Evolutionary conservation across 2,888 invertebrate genomes (phyloP), one percentile per base, ranked within the genome.

Genomic region (Carabus problematicus): DNA sequence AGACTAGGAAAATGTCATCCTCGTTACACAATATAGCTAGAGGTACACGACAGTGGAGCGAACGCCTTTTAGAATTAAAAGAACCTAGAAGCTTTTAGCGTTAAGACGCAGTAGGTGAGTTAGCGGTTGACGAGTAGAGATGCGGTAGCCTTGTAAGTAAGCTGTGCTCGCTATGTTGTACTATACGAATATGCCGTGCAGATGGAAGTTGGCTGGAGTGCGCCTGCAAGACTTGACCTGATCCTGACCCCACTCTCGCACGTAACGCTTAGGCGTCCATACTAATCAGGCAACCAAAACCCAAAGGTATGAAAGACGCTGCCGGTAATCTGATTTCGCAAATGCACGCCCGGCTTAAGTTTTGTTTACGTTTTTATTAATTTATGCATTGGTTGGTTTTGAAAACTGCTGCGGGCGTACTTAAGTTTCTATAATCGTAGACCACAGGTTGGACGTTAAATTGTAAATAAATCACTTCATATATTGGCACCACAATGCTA

Each of bases 1-100:
- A 29, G 6, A 2, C 29, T 29, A n/a, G 29, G 6, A 29, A 29
- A 6, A 29, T 29, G 29, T 29, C 29, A 6, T 29, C 29, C 29
- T 29, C 29, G 29, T 29, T 29, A 29, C 29, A 29, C 29, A 29
- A 29, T 29, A 6, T 29, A 29, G 29, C 3, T 6, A 29, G 29
- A 29, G 29, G 29, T 29, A 29, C 29, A 29, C 29, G 29, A 3
- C 29, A 29, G 29, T 29, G 29, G 2, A 29, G 52, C 60, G 39
- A 54, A 42, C 60, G 56, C 67, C 60, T 67, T 67, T 67, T 67
- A 67, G 60, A 67, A 67, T 67, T 67, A 67, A 67, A 67, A 67
- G 67, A 67, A 55, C 52, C 60, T 56, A 8, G 67, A 67, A 60
- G 67, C 67, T 67, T 67, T 67, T 67, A 67, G 67, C 67, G 60